Evolutionary conservation across 1,140 invertebrate genomes (phyloP), one percentile per base, ranked within the genome.

Genomic region (Caerostris darwini): DNA sequence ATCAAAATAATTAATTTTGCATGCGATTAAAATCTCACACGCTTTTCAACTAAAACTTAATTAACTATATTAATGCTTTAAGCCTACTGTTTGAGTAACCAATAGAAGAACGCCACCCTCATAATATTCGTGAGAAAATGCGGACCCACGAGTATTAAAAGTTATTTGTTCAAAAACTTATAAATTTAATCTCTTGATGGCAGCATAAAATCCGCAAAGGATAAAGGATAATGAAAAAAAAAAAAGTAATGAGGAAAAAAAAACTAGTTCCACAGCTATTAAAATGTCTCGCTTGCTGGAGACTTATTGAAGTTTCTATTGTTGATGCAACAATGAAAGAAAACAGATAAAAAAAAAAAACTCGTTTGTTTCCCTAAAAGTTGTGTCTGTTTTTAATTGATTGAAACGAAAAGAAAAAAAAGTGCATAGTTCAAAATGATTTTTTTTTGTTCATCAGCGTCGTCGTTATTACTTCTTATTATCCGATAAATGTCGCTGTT

Each of bases 1-100:
- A 83, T 56, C 54, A 19, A 85, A 85, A 85, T 85, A 58, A 85
- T 85, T 85, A 85, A 85, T 85, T 85, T 19, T 57, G n/a, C 82
- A 3, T 19, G 56, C 10, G 82, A 85, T 85, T 85, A 85, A 57
- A 85, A 85, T 57, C 17, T 19, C 19, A 19, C 54, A n/a, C 82
- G 57, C 82, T 57, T 57, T 56, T 58, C 17, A 85, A 57, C 17
- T 58, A 58, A 85, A 85, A 85, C 82, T 85, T 85, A 85, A 85
- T 85, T 85, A 85, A 57, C 17, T 19, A 85, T 85, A 8, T 85
- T 85, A 85, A 85, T 85, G 56, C 57, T 85, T 85, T 57, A 56
- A 85, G 82, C 82, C n/a, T 57, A 85, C 82, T 58, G 56, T 85
- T 85, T 85, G 82, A 19, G 54, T 85, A 85, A 12, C 54, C 56